A percentile compares a stretch with the other conserved stretches of the same genome.
Conservation (phyloP, 2,888 invertebrate species). For the Pterobdella sp. region DNA sequence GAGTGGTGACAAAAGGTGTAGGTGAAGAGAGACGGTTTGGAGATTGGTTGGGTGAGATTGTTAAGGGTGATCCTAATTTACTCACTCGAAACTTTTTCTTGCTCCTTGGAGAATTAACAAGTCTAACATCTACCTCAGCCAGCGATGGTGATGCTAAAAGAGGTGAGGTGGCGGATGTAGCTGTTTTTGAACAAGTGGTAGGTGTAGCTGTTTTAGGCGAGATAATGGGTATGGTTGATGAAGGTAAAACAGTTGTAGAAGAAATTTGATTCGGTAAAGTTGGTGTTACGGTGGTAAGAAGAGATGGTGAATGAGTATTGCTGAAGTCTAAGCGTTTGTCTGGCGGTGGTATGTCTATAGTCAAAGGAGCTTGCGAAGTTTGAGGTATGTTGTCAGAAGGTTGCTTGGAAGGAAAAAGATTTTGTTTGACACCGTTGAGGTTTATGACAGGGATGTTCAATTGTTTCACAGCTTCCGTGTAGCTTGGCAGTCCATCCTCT, state of each 20-base stretch:
- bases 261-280: too few relatives aligned
- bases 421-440: not conserved
- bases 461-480: not conserved
- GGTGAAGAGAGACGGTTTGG: not conserved
- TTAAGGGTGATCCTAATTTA: too few relatives aligned
- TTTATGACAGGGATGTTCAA: not conserved
- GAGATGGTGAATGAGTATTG: too few relatives aligned
- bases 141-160: too few relatives aligned
- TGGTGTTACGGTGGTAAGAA: too few relatives aligned
- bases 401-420: too few relatives aligned
- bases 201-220: not conserved
- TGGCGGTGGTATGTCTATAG: too few relatives aligned
- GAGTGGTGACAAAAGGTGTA: not conserved
- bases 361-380: too few relatives aligned
- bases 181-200: not conserved
- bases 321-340: too few relatives aligned
- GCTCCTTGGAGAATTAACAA: constrained; percentile 1
- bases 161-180: not conserved
- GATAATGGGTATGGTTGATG: not conserved
- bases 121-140: not conserved
- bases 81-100: constrained; percentile 8
- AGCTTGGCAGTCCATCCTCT: constrained; percentile 2
- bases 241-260: too few relatives aligned
- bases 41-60: not conserved
- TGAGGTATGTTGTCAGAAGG: too few relatives aligned